Base-by-base conservation (phyloP, 2,797 vertebrate genomes). In the Ficedula albicollis region DNA sequence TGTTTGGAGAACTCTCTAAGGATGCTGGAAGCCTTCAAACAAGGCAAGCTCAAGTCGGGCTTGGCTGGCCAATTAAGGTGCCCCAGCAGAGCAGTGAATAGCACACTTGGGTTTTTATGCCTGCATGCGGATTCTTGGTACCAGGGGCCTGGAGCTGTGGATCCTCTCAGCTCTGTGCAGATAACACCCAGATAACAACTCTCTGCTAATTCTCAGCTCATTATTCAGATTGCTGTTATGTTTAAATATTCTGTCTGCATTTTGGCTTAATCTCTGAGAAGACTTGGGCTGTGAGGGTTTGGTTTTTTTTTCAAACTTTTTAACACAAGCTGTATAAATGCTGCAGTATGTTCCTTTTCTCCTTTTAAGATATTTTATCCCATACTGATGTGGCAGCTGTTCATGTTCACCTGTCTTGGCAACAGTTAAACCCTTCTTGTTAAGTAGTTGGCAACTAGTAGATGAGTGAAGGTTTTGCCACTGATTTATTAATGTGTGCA, bases 21-120 rank as follows among this genome's bases (percentile, higher is more conserved):
- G 69, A 81, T 81, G 62, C 87, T 5, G 32, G 90, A 95, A 96
- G 69, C 85, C 69, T 84, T 86, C 72, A 62, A 92, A 90, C 21
- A 55, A 95, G 89, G 51, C 62, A 76, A 58, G 10, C 55, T 26
- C 59, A 13, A 6, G 44, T 80, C 0, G 0, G 43, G 38, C 66
- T 92, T 88, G 70, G n/a, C 69, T 94, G 89, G n/a, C 66, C 84
- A 58, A 81, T 78, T 46, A 48, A 56, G 54, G 62, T 68, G 46
- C 36, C 72, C 34, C 4, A 14, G n/a, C 29, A 51, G 43, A 74
- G 46, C 6, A 27, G 41, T 60, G 76, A 84, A 36, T 26, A 22
- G 55, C 62, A 25, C 73, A 10, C 25, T 92, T 11, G 2, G 10
- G 23, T 39, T 81, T 1, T 70, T 51, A 1, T 2, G 23, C 39